Evolutionary conservation across 1,140 invertebrate species (phyloP).

Genomic region (Nephotettix cincticeps): DNA sequence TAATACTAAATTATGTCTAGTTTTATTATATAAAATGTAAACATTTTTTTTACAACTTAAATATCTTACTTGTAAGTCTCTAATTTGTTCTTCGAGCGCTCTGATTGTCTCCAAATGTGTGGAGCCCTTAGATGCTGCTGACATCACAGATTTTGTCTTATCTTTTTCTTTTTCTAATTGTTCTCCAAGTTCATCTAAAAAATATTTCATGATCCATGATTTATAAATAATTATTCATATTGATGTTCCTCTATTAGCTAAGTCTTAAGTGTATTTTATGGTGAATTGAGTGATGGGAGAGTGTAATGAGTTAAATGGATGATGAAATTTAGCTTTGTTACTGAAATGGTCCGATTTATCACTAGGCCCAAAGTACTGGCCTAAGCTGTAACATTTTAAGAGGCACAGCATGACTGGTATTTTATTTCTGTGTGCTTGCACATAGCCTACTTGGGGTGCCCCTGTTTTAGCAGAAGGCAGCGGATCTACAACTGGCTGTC

Average conservation of each 20-base stretch:
- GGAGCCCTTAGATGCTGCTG: not conserved
- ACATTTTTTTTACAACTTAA: too few species aligned
- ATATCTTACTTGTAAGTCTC: constrained; percentile 1
- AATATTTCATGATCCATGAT: not conserved
- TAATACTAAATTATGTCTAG: too few species aligned
- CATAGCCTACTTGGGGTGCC: too few species aligned
- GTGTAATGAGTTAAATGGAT: not conserved
- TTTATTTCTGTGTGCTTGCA: too few species aligned
- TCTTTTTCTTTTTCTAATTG: not conserved
- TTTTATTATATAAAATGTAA: too few species aligned
- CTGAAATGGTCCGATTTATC: not conserved
- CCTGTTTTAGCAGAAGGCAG: too few species aligned
- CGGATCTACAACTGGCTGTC: too few species aligned
- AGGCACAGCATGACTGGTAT: too few species aligned
- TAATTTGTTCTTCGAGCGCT: not conserved
- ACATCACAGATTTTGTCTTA: not conserved
- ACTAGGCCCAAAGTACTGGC: not conserved
- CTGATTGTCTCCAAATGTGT: not conserved
- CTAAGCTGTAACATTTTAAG: not conserved
- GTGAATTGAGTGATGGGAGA: not conserved
- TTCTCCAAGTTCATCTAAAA: not conserved
- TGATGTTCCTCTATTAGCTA: not conserved
- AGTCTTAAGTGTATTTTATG: not conserved
- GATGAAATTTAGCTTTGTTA: not conserved
- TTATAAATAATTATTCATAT: not conserved